Base-by-base conservation (phyloP, 2,113 vertebrate genomes). In the Cheilinus undulatus region DNA sequence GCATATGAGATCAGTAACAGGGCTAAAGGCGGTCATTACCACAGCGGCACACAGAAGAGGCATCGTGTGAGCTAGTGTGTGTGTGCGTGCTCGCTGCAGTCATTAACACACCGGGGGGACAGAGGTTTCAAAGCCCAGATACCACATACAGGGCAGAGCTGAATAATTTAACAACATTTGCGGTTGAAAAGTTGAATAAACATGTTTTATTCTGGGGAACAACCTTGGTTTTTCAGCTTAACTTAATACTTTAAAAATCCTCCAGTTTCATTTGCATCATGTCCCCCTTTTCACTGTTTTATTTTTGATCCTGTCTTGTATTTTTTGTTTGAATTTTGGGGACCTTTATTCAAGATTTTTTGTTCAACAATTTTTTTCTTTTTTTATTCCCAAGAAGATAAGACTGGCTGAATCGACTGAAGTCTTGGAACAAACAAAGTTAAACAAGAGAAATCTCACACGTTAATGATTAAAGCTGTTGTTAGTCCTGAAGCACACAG, bases 21-120 rank as follows among this genome's bases (percentile, higher is more conserved):
- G 81, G 83, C 91, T 91, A 84, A 89, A 85, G 86, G 88, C 86
- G 64, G 80, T 90, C 91, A 89, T 88, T 89, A 92, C 83, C 72
- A 74, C 73, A 71, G 84, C 79, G 20, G 78, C 87, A 59, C 72
- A 81, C 78, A 45, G 78, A 72, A 65, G 64, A 78, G 68, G 23
- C 64, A 56, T 50, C 53, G 68, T 82, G 73, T 69, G 80, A 83
- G 59, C 53, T 69, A 45, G 52, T 23, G 49, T 58, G 66, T 53
- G 58, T 60, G 46, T 54, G 59, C 45, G 51, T 32, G 20, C 19
- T 70, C 57, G 38, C 78, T 80, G 71, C 77, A 86, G 85, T 91
- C 83, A 84, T 92, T 90, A 90, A 79, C 77, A 79, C 77, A 83
- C 61, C 68, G 36, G 85, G 78, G 73, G 82, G 52, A 77, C 77